A percentile compares a stretch with the other conserved stretches of the same genome.
phyloP scores from a whole-genome alignment of 1,140 invertebrate genomes.

The Eulimnadia texana region DNA sequence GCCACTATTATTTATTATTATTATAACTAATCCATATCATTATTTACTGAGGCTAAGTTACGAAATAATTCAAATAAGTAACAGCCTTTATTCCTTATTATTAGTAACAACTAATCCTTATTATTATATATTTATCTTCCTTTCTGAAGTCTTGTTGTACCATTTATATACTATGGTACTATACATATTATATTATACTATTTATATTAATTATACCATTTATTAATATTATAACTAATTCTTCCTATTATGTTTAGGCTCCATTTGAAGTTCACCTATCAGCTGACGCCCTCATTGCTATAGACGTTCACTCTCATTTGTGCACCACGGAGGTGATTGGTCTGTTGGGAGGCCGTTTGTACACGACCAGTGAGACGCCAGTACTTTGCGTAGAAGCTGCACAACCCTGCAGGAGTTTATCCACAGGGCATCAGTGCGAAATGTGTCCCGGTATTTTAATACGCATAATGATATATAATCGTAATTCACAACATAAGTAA shows the following conservation, averaged over 20 bases:
- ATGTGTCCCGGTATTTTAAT: slow-evolving; percentile 53
- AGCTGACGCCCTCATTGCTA: slow-evolving; percentile 40
- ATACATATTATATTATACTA: slow-evolving; percentile 6
- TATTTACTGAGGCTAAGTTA: too few species aligned
- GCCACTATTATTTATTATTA: too few species aligned
- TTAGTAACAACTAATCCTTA: too few species aligned
- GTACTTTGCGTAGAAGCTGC: slow-evolving; percentile 34
- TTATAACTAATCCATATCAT: too few species aligned
- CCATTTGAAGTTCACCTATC: slow-evolving; percentile 42
- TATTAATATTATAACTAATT: neutral
- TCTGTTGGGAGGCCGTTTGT: slow-evolving; percentile 41
- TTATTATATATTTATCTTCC: too few species aligned
- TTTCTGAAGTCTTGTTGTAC: too few species aligned
- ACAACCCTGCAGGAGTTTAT: slow-evolving; percentile 39
- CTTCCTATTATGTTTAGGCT: slow-evolving; percentile 32
- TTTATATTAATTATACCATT: neutral
- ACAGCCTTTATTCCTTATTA: too few species aligned
- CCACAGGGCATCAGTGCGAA: slow-evolving; percentile 51
- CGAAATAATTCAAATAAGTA: too few species aligned
- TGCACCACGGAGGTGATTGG: slow-evolving; percentile 55
- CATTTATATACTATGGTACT: too few species aligned
- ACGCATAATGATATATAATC: slow-evolving; percentile 6
- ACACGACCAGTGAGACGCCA: slow-evolving; percentile 21
- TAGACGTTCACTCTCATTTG: slow-evolving; percentile 53
- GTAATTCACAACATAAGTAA: too few species aligned